Evolutionary conservation across 1,140 invertebrate genomes (phyloP), one percentile per base, ranked within the genome.

Genomic region (Polypedilum pembai): DNA sequence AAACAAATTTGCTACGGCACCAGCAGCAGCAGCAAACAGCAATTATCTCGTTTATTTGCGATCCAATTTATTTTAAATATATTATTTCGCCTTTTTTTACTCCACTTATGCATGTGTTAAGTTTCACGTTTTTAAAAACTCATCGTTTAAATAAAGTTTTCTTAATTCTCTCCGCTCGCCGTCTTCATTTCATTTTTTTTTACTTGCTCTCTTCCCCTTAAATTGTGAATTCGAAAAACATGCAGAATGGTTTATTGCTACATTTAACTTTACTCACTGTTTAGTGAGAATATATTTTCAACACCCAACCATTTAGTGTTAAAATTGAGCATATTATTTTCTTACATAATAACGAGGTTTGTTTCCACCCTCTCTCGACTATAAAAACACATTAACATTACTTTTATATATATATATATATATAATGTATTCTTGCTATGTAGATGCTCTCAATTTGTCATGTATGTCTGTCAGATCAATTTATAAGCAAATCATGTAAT

Each of bases 11-110:
- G 65, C 65, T 18, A 69, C 65, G 65, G 65, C 65, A 20, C 65
- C 18, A 69, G 65, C 65, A 20, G 17, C 63, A 66, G 15, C 65
- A 69, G 24, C 17, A 18, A 69, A 21, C 65, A 69, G 17, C 65
- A 69, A 69, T 69, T 69, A 69, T 69, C 65, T 69, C 65, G 65
- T 69, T 69, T 69, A 69, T 69, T 69, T 69, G 65, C 65, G 65
- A 69, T 69, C 65, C 65, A 69, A 69, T 69, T 69, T 69, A 20
- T 18, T 69, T 66, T 15, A 56, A 56, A 56, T 56, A 17, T 17
- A 15, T 56, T 17, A n/a, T 66, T 18, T 66, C 7, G 10, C 8
- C 10, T 69, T 69, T 18, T 21, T 18, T 21, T 69, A 69, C 12
- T 56, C 18, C 63, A 20, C n/a, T 66, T 66, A 18, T 66, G 63